A percentile compares a stretch with the other conserved stretches of the same genome.
phyloP scores from a whole-genome alignment of 2,888 invertebrate species.

The Sericinus montela region DNA sequence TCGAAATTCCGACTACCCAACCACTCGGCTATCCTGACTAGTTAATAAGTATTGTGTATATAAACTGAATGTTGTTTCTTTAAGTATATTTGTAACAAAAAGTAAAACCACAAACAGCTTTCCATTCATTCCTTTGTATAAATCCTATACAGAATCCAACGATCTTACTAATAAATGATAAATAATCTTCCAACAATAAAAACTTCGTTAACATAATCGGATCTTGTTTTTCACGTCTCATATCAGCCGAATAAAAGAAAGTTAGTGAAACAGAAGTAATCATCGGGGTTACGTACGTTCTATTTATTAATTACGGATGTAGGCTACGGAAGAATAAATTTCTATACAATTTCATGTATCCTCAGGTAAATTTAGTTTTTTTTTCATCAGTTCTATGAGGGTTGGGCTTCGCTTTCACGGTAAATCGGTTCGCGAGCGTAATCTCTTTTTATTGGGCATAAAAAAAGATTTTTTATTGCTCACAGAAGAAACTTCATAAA shows the following conservation, averaged over 20 bases:
- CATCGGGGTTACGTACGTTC: conserved; percentile 13
- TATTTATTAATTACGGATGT: conserved; percentile 20
- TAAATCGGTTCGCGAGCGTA: conserved; percentile 51
- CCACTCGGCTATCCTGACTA: no score
- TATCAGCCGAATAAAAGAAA: conserved; percentile 28
- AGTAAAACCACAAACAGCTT: no score
- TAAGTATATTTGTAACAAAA: no score
- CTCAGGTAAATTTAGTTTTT: conserved; percentile 47
- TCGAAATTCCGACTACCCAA: no score
- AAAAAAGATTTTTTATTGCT: conserved; percentile 43
- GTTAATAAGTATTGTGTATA: no score
- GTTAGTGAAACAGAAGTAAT: conserved; percentile 32
- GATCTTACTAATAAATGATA: no score
- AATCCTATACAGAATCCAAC: no score
- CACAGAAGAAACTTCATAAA: conserved; percentile 23
- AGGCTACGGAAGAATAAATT: conserved; percentile 21
- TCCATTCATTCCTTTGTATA: no score
- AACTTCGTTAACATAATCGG: conserved; percentile 18
- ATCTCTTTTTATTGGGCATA: conserved; percentile 53
- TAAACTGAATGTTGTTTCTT: no score
- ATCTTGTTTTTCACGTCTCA: conserved; percentile 22
- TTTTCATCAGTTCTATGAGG: conserved; percentile 48
- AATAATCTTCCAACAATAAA: conserved; percentile 1
- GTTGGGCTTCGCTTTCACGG: conserved; percentile 60
- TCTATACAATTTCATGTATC: conserved; percentile 22